Evolutionary conservation across 2,888 invertebrate genomes (phyloP), one percentile per base, ranked within the genome.

Genomic region (Lagria hirta): DNA sequence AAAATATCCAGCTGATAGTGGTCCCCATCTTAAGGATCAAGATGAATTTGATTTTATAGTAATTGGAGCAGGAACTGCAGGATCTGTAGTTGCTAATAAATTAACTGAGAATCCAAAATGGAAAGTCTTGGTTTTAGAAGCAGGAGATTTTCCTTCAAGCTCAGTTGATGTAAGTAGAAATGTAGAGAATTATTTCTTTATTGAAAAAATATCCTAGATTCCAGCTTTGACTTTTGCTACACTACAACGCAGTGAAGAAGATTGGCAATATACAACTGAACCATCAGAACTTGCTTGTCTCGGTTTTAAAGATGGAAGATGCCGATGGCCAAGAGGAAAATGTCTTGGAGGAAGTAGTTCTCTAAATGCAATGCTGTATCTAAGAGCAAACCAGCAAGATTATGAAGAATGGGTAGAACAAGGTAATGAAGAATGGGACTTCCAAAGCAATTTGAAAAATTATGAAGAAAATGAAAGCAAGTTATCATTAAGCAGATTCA

Each of bases 341-440:
- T 81, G 65, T 6, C 61, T 74, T 62, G 88, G 87, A 3, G 88
- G 87, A 0, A 77, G 76, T 48, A 76, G 79, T 17, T 81, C 80
- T 0, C 77, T 83, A 40, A 86, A 88, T 61, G 87, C 86, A 1
- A 88, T 88, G 88, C 84, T 84, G 79, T 88, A 38, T 12, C 78
- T 82, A 64, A 73, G 86, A 2, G 86, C 86, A 0, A 80, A 83
- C 57, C 73, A 80, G 0, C 75, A 73, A 1, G 86, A 86, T 68
- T 86, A 81, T 67, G 80, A 86, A 58, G 72, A 76, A 1, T 86
- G 86, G 86, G 83, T 76, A 2, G 73, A 73, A 5, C 75, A 78
- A 48, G 86, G 86, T 0, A 84, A 83, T 7, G 59, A 66, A 0
- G 83, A 82, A n/a, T 86, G 86, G 86, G 75, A 79, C 4, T 24